A percentile compares a stretch with the other conserved stretches of the same genome.
phyloP scores from a whole-genome alignment of 2,888 invertebrate species.

The Selenia dentaria region DNA sequence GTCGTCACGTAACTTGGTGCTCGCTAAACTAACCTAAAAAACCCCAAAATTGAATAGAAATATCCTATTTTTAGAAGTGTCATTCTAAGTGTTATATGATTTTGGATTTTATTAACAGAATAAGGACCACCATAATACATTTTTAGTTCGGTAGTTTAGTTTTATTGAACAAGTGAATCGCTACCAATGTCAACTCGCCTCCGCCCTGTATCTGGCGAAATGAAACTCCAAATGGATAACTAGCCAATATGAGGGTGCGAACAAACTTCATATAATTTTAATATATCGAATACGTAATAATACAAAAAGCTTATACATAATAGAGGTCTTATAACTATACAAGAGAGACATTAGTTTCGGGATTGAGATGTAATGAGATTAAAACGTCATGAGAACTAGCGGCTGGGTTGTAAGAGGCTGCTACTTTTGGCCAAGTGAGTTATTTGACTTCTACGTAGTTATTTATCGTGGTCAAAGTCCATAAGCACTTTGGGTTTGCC shows the following conservation, averaged over 20 bases:
- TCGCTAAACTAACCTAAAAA: too few species aligned
- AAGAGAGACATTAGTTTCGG: conserved; percentile 34
- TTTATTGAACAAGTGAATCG: too few species aligned
- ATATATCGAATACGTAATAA: conserved; percentile 32
- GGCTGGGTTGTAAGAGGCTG: conserved; percentile 13
- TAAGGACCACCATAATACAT: too few species aligned
- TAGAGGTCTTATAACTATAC: conserved; percentile 35
- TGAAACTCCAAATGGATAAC: conserved; percentile 20
- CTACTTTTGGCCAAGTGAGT: not conserved
- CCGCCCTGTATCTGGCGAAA: conserved; percentile 14
- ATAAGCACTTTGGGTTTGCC: conserved; percentile 15
- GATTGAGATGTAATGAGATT: conserved; percentile 30
- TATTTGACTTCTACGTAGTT: not conserved
- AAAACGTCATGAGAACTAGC: conserved; percentile 7
- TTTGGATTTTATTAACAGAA: too few species aligned
- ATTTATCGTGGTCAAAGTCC: too few species aligned
- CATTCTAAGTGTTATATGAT: too few species aligned
- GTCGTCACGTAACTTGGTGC: too few species aligned
- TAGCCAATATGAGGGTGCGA: conserved; percentile 30
- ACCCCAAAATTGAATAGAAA: too few species aligned
- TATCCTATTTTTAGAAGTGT: too few species aligned
- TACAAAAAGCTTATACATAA: conserved; percentile 36
- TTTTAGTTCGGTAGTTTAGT: too few species aligned
- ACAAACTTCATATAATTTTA: conserved; percentile 32
- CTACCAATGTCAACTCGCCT: too few species aligned